A percentile compares a stretch with the other conserved stretches of the same genome.
Conservation (phyloP, 1,140 invertebrate genomes). For the Bombus superbus region DNA sequence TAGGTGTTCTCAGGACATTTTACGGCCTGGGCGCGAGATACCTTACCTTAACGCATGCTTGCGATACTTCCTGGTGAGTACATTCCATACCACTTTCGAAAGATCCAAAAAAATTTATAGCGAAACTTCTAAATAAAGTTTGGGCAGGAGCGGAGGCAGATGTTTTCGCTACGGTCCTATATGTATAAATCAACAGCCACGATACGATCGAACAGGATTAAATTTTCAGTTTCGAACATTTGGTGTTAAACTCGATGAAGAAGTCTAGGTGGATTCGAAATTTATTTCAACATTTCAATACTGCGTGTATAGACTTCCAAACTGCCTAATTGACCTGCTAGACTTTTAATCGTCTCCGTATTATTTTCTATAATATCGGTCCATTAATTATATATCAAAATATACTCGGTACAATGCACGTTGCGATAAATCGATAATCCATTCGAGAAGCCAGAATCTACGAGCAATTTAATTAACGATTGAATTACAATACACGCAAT, state of each 20-base stretch:
- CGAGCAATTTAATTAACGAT: constrained; percentile 8
- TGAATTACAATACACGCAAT: background rate
- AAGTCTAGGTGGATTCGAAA: background rate
- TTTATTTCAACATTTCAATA: background rate
- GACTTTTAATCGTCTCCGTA: background rate
- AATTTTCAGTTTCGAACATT: background rate
- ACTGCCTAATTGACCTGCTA: background rate
- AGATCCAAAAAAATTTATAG: background rate
- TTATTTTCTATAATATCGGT: background rate
- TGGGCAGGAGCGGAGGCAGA: background rate
- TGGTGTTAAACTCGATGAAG: background rate
- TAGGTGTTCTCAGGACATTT: constrained; percentile 92
- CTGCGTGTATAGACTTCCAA: background rate
- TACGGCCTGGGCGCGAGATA: constrained; percentile 92
- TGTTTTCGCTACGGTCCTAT: background rate
- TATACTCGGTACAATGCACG: background rate
- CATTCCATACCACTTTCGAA: constrained; percentile 39
- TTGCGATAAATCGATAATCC: background rate
- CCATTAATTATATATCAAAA: constrained; percentile 16
- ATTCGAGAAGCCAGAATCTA: background rate
- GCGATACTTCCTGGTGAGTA: constrained; percentile 88
- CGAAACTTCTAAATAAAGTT: background rate
- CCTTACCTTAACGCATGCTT: constrained; percentile 88
- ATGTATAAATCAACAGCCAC: background rate
- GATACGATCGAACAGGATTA: background rate